phyloP scores from a whole-genome alignment of 1,140 invertebrate genomes.

The Trypoxylus dichotomus region DNA sequence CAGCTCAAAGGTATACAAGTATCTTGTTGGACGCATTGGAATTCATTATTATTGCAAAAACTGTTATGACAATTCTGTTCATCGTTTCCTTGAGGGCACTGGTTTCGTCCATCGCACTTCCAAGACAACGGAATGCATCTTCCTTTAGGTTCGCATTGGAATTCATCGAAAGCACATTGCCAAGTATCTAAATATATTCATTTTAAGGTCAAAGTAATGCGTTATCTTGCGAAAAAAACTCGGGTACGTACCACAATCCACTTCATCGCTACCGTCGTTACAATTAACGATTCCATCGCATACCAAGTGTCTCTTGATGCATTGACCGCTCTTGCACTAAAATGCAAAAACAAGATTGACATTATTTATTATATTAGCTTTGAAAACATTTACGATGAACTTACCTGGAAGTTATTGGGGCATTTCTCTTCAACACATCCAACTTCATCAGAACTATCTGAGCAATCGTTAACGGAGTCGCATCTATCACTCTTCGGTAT shows the following conservation, averaged over 20 bases:
- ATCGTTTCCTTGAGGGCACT: constrained; percentile 67
- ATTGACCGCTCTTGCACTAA: constrained; percentile 70
- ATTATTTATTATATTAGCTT: not conserved
- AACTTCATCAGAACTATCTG: constrained; percentile 65
- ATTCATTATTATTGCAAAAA: constrained; percentile 60
- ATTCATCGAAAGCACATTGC: constrained; percentile 63
- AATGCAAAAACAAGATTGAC: constrained; percentile 32
- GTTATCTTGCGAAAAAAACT: not conserved
- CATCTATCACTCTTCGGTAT: constrained; percentile 60
- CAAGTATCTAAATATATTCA: constrained; percentile 52
- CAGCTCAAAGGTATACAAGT: constrained; percentile 61
- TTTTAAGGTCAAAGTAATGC: not conserved
- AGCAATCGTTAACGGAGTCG: constrained; percentile 65
- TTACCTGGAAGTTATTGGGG: constrained; percentile 61
- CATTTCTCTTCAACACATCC: constrained; percentile 62
- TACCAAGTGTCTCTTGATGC: constrained; percentile 68
- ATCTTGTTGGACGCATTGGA: constrained; percentile 59
- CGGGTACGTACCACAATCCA: constrained; percentile 60
- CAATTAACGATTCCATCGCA: constrained; percentile 76
- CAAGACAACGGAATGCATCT: constrained; percentile 62
- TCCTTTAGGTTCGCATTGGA: constrained; percentile 53
- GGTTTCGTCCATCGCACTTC: constrained; percentile 68
- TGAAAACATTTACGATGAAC: not conserved
- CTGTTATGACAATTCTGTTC: constrained; percentile 62
- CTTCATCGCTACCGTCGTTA: constrained; percentile 72